Conservation (phyloP, 53 echinoderm and acorn worm species). For the Apostichopus leukothele region DNA sequence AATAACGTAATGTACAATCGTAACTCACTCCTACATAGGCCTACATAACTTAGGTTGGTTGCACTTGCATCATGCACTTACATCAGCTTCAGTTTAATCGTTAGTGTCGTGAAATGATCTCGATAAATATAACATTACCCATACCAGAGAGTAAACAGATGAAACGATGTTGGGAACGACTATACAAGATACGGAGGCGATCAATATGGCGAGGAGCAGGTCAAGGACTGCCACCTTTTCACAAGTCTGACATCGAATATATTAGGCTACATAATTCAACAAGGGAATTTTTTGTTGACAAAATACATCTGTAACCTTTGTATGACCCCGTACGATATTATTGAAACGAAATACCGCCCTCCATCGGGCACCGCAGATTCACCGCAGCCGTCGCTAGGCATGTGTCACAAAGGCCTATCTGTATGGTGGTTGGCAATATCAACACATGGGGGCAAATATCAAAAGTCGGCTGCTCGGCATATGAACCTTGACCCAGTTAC, state of each 20-base stretch:
- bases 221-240: not conserved
- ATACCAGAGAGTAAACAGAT: not conserved
- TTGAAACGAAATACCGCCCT: not conserved
- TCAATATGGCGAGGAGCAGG: not conserved
- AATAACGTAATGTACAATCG: too few relatives aligned
- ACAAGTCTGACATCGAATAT: not conserved
- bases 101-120: not conserved
- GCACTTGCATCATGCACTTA: not conserved
- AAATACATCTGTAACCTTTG: not conserved
- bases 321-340: not conserved
- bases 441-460: too few relatives aligned
- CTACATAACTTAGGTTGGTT: not conserved
- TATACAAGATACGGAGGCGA: not conserved
- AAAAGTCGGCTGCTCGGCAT: too few relatives aligned
- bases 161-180: not conserved
- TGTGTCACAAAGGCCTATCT: too few relatives aligned
- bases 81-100: not conserved
- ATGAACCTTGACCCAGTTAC: too few relatives aligned
- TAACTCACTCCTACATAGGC: not conserved
- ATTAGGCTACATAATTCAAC: not conserved
- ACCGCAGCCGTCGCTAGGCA: too few relatives aligned
- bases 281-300: conserved; percentile 3
- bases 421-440: too few relatives aligned
- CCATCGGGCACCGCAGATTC: not conserved
- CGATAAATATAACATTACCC: not conserved